Conservation (phyloP, 2,888 invertebrate genomes). For the Agrotis ipsilon region DNA sequence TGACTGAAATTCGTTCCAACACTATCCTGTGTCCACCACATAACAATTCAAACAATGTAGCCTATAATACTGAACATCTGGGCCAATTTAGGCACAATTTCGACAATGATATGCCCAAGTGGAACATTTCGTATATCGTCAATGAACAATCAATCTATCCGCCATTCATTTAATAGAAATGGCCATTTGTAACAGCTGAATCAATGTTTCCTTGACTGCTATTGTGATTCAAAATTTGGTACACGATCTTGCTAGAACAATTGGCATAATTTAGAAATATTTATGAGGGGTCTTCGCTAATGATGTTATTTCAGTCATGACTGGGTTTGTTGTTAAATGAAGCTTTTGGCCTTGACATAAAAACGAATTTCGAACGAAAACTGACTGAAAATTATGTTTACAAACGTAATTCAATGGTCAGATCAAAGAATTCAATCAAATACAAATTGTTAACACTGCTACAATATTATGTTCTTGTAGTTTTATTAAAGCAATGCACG, state of each 20-base stretch:
- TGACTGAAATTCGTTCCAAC: conserved; percentile 45
- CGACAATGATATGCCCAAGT: conserved; percentile 70
- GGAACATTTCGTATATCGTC: conserved; percentile 75
- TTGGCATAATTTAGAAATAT: conserved; percentile 35
- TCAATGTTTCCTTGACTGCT: conserved; percentile 62
- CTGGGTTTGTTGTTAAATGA: conserved; percentile 7
- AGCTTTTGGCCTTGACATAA: conserved; percentile 41
- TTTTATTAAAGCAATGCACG: not conserved
- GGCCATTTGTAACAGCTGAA: conserved; percentile 56
- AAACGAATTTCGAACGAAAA: conserved; percentile 37
- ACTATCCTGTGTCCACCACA: conserved; percentile 38
- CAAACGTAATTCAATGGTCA: conserved; percentile 28
- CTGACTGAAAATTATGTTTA: conserved; percentile 12
- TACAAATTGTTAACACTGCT: conserved; percentile 24
- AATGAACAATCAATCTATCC: conserved; percentile 78
- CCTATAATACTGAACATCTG: conserved; percentile 56
- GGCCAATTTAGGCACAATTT: conserved; percentile 66
- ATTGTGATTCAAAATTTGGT: conserved; percentile 55
- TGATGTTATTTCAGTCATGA: conserved; percentile 33
- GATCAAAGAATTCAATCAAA: conserved; percentile 47
- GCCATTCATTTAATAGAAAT: conserved; percentile 74
- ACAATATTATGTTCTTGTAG: not conserved
- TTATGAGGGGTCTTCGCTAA: conserved; percentile 25
- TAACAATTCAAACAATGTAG: conserved; percentile 56
- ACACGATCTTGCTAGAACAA: conserved; percentile 17